Percentiles rank a stretch among this genome's conserved stretches.
phyloP scores from a whole-genome alignment of 2,888 invertebrate genomes.

The Labia minor region DNA sequence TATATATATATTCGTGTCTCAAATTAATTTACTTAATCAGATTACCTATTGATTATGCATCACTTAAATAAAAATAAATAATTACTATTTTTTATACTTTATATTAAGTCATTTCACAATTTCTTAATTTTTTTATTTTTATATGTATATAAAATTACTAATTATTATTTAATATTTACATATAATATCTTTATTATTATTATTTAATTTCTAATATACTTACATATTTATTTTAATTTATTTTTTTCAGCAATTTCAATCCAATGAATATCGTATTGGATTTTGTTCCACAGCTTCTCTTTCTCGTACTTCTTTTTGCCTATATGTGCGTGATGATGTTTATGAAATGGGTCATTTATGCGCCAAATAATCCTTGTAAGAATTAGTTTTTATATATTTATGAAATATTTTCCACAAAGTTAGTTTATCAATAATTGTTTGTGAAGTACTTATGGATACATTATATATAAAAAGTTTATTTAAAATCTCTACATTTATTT shows the following conservation, averaged over 20 bases:
- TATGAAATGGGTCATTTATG: slow-evolving; percentile 75
- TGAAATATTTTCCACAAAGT: too few relatives aligned
- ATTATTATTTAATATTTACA: slow-evolving; percentile 15
- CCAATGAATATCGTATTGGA: slow-evolving; percentile 61
- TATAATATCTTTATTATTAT: neutral
- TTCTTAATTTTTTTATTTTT: slow-evolving; percentile 17
- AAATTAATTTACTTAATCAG: too few relatives aligned
- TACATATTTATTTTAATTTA: neutral
- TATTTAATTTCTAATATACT: neutral
- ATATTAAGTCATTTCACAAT: neutral
- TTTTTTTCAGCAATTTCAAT: slow-evolving; percentile 51
- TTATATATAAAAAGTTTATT: too few relatives aligned
- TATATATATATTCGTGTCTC: too few relatives aligned
- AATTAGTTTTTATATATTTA: too few relatives aligned
- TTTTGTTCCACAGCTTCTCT: slow-evolving; percentile 86
- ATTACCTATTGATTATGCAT: too few relatives aligned
- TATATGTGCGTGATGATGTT: slow-evolving; percentile 89
- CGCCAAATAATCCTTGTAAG: slow-evolving; percentile 34
- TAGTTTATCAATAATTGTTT: too few relatives aligned
- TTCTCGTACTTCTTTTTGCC: slow-evolving; percentile 74
- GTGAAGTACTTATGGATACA: too few relatives aligned
- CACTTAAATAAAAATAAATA: neutral
- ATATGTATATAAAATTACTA: slow-evolving; percentile 17
- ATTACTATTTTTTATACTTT: neutral
- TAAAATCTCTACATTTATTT: too few relatives aligned